Base-by-base conservation (phyloP, 1,140 invertebrate species). In the Onthophagus taurus region DNA sequence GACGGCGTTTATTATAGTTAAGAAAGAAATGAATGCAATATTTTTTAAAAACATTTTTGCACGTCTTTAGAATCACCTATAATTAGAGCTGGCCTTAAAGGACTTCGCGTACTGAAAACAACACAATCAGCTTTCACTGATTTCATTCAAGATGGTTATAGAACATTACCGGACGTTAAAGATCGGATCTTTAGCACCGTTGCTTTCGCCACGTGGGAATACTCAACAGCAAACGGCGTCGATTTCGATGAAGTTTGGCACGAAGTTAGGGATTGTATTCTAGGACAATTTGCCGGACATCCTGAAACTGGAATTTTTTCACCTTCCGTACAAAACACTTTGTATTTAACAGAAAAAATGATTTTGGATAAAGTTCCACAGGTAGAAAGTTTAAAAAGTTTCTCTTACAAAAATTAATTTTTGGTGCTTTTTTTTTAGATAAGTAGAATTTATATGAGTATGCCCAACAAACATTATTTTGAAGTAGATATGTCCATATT, bases 381-480 rank as follows among this genome's bases (percentile, higher is more conserved):
- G 70, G 70, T 72, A 58, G n/a, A n/a, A n/a, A n/a, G n/a, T n/a
- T n/a, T n/a, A n/a, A n/a, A n/a, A n/a, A n/a, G n/a, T n/a, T n/a
- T n/a, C n/a, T n/a, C n/a, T n/a, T n/a, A n/a, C n/a, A n/a, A n/a
- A n/a, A n/a, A n/a, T n/a, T n/a, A n/a, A n/a, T n/a, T n/a, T n/a
- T n/a, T n/a, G n/a, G n/a, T n/a, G n/a, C n/a, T n/a, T n/a, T n/a
- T 38, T 44, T 61, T 64, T 34, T 66, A 81, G 72, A 75, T 84
- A 26, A 61, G 65, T 1, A 72, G 73, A 50, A 80, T 86, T 19
- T 75, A 77, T 44, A 84, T 85, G 72, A 69, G 70, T 38, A 79
- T 86, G 76, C 83, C 84, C 0, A 87, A 86, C 57, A 84, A 81
- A 53, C 84, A 87, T 61, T 85, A 85, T 57, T 75, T 80, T 48